A percentile compares a stretch with the other conserved stretches of the same genome.
Conservation (phyloP, 2,797 vertebrate species). For the Hippocampus kuda region DNA sequence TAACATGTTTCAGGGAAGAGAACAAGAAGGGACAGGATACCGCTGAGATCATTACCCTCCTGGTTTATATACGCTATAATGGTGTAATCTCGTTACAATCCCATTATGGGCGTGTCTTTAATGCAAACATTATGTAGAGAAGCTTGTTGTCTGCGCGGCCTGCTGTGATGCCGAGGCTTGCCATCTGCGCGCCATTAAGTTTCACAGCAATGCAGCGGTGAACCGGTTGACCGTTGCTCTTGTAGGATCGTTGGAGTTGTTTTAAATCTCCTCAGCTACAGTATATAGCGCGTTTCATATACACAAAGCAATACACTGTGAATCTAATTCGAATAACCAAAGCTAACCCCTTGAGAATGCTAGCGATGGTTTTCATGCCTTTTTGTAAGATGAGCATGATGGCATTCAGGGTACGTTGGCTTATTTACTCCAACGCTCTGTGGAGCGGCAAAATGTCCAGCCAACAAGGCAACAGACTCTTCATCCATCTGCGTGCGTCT, state of each 20-base stretch:
- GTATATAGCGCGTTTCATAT: too few relatives aligned
- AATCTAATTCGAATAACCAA: too few relatives aligned
- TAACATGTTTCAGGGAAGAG: conserved; percentile 40
- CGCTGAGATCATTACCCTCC: conserved; percentile 3
- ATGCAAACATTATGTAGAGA: conserved; percentile 21
- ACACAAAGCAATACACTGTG: too few relatives aligned
- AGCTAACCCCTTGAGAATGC: too few relatives aligned
- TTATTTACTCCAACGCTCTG: too few relatives aligned
- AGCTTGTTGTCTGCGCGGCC: conserved; percentile 12
- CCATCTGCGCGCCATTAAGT: conserved; percentile 33
- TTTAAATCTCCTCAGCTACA: too few relatives aligned
- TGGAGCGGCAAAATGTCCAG: not conserved
- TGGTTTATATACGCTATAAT: conserved; percentile 24
- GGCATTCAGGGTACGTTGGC: too few relatives aligned
- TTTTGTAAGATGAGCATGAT: too few relatives aligned
- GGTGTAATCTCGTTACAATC: conserved; percentile 27
- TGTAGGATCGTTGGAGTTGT: not conserved
- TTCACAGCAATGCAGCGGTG: conserved; percentile 23
- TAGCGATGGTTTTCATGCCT: too few relatives aligned
- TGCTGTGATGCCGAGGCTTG: conserved; percentile 26
- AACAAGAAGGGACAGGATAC: conserved; percentile 31
- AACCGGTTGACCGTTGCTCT: conserved; percentile 29
- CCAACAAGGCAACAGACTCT: not conserved
- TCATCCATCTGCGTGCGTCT: not conserved
- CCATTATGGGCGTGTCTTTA: conserved; percentile 30